phyloP scores from a whole-genome alignment of 2,888 invertebrate genomes.

The Lutraria lutraria region DNA sequence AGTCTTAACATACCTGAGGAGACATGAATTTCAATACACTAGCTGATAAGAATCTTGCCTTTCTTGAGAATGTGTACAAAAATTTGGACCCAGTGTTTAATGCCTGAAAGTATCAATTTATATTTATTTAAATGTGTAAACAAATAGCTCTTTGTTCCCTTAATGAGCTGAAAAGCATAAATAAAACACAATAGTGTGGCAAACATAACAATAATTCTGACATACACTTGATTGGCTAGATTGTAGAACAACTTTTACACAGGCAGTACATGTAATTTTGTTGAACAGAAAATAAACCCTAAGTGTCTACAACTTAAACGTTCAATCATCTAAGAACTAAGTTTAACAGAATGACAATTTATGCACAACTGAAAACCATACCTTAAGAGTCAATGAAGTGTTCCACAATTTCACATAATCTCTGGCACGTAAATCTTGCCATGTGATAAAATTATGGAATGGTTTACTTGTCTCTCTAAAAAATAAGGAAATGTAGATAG shows the following conservation, averaged over 20 bases:
- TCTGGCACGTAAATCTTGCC: slow-evolving; percentile 95
- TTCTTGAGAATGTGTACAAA: slow-evolving; percentile 92
- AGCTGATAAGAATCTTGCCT: slow-evolving; percentile 93
- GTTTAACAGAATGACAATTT: too few species aligned
- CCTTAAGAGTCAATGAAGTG: slow-evolving; percentile 91
- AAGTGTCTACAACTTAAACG: too few species aligned
- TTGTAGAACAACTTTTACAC: too few species aligned
- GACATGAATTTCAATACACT: slow-evolving; percentile 95
- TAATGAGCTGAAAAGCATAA: too few species aligned
- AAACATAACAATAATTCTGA: too few species aligned
- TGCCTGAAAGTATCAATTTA: slow-evolving; percentile 86
- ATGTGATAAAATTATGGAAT: slow-evolving; percentile 95
- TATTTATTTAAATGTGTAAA: neutral
- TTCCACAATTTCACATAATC: slow-evolving; percentile 93
- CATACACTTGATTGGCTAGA: too few species aligned
- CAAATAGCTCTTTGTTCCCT: too few species aligned
- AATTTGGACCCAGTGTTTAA: slow-evolving; percentile 90
- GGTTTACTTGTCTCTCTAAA: slow-evolving; percentile 90
- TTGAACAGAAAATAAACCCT: too few species aligned
- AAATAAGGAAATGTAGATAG: neutral
- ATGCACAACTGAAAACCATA: slow-evolving; percentile 77
- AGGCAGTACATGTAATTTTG: too few species aligned
- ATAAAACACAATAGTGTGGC: too few species aligned
- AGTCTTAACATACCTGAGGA: slow-evolving; percentile 90
- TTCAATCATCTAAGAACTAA: too few species aligned